These are phyloP conservation scores for Galerucella calmariensis DNA, from an alignment of 2,888 invertebrate genomes.

Conservation along the genomic window DNA sequence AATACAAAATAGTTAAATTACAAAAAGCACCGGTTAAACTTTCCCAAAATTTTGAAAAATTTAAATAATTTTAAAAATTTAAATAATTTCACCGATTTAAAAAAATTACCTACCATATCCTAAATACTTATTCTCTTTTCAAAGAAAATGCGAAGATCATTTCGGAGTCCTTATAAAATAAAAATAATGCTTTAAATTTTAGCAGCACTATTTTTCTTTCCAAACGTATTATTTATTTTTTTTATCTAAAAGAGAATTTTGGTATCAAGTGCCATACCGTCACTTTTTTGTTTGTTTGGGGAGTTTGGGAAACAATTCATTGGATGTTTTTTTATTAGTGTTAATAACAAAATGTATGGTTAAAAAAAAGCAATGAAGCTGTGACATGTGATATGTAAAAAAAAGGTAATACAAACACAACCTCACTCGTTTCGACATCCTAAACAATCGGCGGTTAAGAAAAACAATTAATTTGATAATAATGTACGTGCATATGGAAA, in stretches of 20 bases:
- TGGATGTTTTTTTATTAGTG: slow-evolving; percentile 57
- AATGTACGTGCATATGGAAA: slow-evolving; percentile 28
- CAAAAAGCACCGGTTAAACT: neutral
- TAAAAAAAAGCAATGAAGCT: slow-evolving; percentile 61
- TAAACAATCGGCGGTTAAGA: slow-evolving; percentile 9
- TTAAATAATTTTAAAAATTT: neutral
- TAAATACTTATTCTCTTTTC: neutral
- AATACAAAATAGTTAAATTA: neutral
- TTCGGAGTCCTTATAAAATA: slow-evolving; percentile 43
- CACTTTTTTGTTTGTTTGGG: slow-evolving; percentile 26
- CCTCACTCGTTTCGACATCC: slow-evolving; percentile 27
- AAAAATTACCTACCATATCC: neutral
- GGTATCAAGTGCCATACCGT: slow-evolving; percentile 65
- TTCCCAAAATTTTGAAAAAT: slow-evolving; percentile 1
- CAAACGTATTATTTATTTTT: slow-evolving; percentile 34
- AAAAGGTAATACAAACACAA: slow-evolving; percentile 33
- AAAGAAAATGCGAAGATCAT: slow-evolving; percentile 42
- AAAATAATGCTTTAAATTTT: slow-evolving; percentile 40
- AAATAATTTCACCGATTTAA: neutral
- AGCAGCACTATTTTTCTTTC: slow-evolving; percentile 39
- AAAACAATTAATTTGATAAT: slow-evolving; percentile 28
- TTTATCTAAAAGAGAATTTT: slow-evolving; percentile 53
- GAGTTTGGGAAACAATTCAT: slow-evolving; percentile 59
- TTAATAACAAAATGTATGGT: slow-evolving; percentile 62
- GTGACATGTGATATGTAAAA: slow-evolving; percentile 46